phyloP scores from a whole-genome alignment of 2,113 vertebrate genomes.

The Paratilapia polleni region DNA sequence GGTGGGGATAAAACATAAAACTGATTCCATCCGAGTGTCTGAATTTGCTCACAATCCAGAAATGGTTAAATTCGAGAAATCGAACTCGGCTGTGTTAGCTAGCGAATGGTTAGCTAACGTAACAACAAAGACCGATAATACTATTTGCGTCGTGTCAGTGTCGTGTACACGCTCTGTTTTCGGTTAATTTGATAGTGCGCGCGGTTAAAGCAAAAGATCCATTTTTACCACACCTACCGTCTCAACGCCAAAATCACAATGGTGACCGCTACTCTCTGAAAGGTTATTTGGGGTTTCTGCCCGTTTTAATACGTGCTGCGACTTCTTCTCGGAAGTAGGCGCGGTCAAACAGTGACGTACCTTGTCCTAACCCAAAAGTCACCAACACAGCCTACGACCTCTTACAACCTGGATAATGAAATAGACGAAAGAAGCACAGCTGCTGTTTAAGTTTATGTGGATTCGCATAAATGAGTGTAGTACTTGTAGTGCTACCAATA shows the following conservation, averaged over 20 bases:
- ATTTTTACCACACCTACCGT: background rate
- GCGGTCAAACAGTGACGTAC: background rate
- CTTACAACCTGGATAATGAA: background rate
- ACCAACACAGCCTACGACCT: accelerated
- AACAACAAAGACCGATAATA: background rate
- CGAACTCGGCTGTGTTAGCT: background rate
- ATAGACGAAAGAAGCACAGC: background rate
- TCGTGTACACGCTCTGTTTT: background rate
- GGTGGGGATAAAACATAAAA: background rate
- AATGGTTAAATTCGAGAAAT: background rate
- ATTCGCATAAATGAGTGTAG: background rate
- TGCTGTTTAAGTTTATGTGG: background rate
- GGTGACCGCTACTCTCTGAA: background rate
- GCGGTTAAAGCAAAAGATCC: background rate
- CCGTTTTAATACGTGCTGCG: background rate
- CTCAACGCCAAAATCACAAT: background rate
- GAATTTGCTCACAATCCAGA: background rate
- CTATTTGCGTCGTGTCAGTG: too few relatives aligned
- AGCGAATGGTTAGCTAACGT: background rate
- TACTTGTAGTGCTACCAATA: background rate
- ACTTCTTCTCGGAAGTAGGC: background rate
- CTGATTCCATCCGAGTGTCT: background rate
- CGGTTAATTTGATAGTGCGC: background rate
- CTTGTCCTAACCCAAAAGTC: background rate
- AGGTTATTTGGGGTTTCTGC: background rate